A percentile compares a stretch with the other conserved stretches of the same genome.
These are phyloP conservation scores for Diphyllodes magnificus DNA, from an alignment of 2,113 vertebrate genomes.

Conservation along the genomic window DNA sequence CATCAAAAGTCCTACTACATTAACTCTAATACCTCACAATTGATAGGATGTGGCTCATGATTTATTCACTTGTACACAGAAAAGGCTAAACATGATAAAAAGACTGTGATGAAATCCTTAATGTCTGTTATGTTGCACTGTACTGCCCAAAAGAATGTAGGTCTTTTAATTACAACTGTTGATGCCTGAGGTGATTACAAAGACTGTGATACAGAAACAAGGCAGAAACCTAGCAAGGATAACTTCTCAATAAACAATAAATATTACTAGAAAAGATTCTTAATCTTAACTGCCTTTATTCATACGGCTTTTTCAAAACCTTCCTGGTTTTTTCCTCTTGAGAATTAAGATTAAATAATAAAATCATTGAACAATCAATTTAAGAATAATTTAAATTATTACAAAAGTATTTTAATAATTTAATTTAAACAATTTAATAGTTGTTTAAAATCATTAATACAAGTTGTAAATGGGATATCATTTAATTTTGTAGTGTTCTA, in stretches of 20 bases:
- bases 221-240: neutral
- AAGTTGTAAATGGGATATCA: neutral
- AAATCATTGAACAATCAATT: neutral
- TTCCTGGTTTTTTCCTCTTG: neutral
- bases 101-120: neutral
- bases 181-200: neutral
- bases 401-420: neutral
- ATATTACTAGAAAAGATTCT: neutral
- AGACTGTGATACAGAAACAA: neutral
- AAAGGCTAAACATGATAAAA: neutral
- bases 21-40: neutral
- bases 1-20: neutral
- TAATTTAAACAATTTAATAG: neutral
- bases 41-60: rapidly evolving
- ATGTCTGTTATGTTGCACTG: neutral
- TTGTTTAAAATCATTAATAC: neutral
- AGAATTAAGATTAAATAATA: neutral
- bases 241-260: neutral
- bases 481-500: neutral
- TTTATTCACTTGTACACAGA: neutral
- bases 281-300: neutral
- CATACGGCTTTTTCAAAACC: neutral
- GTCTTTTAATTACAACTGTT: neutral
- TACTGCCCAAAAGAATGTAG: neutral
- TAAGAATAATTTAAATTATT: neutral